These are phyloP conservation scores for Tylochromis polylepis DNA, from an alignment of 2,113 vertebrate species.

Conservation along the genomic window DNA sequence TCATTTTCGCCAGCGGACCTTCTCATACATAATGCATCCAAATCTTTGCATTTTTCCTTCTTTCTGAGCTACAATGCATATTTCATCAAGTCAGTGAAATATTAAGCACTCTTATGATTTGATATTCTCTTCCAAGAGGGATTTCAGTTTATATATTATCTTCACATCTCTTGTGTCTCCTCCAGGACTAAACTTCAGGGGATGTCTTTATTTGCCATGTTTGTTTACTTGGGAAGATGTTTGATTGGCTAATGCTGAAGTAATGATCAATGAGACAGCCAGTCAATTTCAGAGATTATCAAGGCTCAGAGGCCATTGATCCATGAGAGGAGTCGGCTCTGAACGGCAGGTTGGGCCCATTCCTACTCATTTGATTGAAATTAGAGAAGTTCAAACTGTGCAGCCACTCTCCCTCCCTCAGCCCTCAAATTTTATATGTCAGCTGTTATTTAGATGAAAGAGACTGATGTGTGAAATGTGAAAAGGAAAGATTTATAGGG, in stretches of 20 bases:
- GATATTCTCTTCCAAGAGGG: conserved; percentile 66
- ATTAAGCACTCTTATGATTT: conserved; percentile 72
- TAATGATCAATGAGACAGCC: conserved; percentile 51
- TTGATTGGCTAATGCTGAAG: conserved; percentile 50
- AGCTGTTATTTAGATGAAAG: conserved; percentile 13
- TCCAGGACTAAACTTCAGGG: conserved; percentile 10
- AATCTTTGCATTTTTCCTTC: conserved; percentile 70
- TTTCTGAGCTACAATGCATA: conserved; percentile 73
- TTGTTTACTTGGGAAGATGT: conserved; percentile 46
- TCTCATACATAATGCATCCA: conserved; percentile 69
- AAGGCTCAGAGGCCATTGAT: conserved; percentile 54
- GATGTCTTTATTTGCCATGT: conserved; percentile 37
- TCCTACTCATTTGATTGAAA: conserved; percentile 49
- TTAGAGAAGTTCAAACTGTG: conserved; percentile 31
- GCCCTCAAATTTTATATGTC: conserved; percentile 4
- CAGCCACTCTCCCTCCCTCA: neutral
- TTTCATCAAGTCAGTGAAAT: conserved; percentile 73
- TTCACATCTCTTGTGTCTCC: conserved; percentile 8
- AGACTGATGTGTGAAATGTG: neutral
- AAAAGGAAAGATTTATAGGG: neutral
- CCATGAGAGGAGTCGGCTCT: conserved; percentile 11
- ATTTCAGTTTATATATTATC: conserved; percentile 47
- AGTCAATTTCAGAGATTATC: conserved; percentile 63
- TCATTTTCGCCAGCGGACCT: conserved; percentile 66
- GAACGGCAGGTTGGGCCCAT: conserved; percentile 27